Base-by-base conservation (phyloP, 2,888 invertebrate species). In the Lasioglossum villosulum region DNA sequence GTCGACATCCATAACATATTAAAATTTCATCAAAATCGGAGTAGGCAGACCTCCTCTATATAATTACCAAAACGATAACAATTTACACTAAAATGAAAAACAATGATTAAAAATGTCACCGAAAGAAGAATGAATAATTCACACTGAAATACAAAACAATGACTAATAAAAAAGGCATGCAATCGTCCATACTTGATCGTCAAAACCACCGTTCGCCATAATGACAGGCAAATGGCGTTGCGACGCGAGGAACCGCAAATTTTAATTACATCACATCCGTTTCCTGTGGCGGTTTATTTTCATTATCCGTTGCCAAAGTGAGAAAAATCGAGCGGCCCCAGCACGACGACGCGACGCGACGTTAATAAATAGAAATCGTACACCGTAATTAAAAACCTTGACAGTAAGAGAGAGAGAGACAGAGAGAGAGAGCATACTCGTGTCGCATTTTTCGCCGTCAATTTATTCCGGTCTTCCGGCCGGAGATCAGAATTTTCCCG, bases 211-310 rank as follows among this genome's bases (percentile, higher is more conserved):
- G 48, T 48, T 19, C 19, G 8, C 8, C 3, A 23, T 52, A 52
- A 23, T 23, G 34, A 34, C 66, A 6, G 6, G 66, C 14, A 16
- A 19, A 23, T 45, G 4, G 10, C 71, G 5, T 34, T 39, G 71
- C 75, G 72, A 66, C 48, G 63, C 39, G 45, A 52, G 34, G 75
- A 63, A 34, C 48, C 30, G 63, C 27, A 52, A 34, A 63, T 81
- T 75, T 66, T 81, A 83, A 81, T 83, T 75, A 81, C 56, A 72
- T 71, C 75, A 42, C 37, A n/a, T 75, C 27, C 34, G 72, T 39
- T 66, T 8, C 39, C 59, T 4, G 27, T 6, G 27, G 27, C 59
- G 27, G 14, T 27, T 27, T 27, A 4, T 59, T 27, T 14, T 27
- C 16, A 0, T 27, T 27, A 14, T 14, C 59, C 14, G 59, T 14